Evolutionary conservation across 2,113 vertebrate genomes (phyloP).

Genomic region (Oncorhynchus gorbuscha): DNA sequence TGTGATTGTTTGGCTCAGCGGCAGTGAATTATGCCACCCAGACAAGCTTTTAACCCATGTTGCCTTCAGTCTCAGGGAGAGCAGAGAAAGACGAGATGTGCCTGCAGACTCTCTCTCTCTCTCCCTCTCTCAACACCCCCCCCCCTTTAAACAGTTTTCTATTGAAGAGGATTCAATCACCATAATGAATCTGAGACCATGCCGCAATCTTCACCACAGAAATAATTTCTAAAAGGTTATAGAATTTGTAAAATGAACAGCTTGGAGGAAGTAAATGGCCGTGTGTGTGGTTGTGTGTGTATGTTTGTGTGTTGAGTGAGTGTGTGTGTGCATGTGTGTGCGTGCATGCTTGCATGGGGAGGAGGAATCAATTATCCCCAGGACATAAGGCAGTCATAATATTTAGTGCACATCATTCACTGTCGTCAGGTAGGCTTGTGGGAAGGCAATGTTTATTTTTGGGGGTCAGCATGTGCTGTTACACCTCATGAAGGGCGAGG

Average conservation of each 20-base stretch:
- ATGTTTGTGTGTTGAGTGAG: constrained; percentile 24
- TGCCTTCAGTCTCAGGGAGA: constrained; percentile 82
- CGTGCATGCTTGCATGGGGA: constrained; percentile 43
- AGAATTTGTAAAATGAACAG: constrained; percentile 94
- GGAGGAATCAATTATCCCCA: constrained; percentile 87
- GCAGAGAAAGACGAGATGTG: constrained; percentile 79
- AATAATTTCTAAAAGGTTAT: constrained; percentile 93
- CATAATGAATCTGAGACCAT: constrained; percentile 92
- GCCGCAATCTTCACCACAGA: constrained; percentile 89
- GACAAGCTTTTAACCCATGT: constrained; percentile 92
- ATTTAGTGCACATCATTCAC: constrained; percentile 86
- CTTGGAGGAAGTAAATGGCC: constrained; percentile 85
- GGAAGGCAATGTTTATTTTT: constrained; percentile 56
- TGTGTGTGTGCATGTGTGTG: constrained; percentile 50
- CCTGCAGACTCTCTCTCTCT: constrained; percentile 10
- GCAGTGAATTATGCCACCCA: constrained; percentile 91
- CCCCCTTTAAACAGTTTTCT: constrained; percentile 86
- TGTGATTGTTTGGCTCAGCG: constrained; percentile 89
- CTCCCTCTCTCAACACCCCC: constrained; percentile 18
- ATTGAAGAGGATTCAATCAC: constrained; percentile 95
- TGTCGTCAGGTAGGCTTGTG: constrained; percentile 83
- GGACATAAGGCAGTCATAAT: constrained; percentile 86
- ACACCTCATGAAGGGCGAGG: constrained; percentile 1
- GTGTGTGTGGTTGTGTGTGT: constrained; percentile 50
- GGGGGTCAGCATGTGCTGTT: constrained; percentile 23